Conservation (phyloP, 2,797 vertebrate species). For the Rousettus madagascariensis region DNA sequence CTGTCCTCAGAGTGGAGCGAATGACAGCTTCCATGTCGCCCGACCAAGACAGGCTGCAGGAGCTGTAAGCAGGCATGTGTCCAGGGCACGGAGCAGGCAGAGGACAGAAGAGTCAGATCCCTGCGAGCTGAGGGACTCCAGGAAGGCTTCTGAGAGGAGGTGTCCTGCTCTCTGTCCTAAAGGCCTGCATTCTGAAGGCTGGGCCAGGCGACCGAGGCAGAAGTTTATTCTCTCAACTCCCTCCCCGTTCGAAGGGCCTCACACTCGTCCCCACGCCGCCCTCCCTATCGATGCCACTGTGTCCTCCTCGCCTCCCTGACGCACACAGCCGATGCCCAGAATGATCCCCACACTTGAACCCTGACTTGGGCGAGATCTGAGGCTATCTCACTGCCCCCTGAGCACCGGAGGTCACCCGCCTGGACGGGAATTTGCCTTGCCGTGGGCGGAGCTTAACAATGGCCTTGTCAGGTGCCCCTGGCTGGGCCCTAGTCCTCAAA, state of each 20-base stretch:
- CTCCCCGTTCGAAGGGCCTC: too few species aligned
- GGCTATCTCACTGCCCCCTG: not conserved
- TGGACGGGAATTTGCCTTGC: not conserved
- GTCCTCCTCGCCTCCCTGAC: not conserved
- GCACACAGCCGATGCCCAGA: not conserved
- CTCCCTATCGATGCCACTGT: fast-evolving
- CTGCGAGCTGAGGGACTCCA: not conserved
- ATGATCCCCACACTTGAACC: not conserved
- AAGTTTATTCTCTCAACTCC: not conserved
- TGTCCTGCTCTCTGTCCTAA: not conserved
- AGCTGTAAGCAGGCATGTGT: not conserved
- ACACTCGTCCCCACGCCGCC: fast-evolving
- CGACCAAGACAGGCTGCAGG: not conserved
- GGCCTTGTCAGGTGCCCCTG: slow-evolving; percentile 56
- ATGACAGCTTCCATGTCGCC: fast-evolving
- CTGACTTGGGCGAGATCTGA: too few species aligned
- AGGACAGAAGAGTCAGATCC: not conserved
- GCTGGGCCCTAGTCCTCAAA: slow-evolving; percentile 59
- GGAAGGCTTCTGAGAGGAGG: not conserved
- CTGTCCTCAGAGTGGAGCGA: not conserved
- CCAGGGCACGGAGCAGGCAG: not conserved
- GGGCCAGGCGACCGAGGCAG: too few species aligned
- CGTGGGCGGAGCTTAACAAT: not conserved
- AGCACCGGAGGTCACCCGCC: not conserved
- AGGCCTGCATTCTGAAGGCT: fast-evolving